phyloP scores from a whole-genome alignment of 2,113 vertebrate genomes.

The Cyprinus carpio region DNA sequence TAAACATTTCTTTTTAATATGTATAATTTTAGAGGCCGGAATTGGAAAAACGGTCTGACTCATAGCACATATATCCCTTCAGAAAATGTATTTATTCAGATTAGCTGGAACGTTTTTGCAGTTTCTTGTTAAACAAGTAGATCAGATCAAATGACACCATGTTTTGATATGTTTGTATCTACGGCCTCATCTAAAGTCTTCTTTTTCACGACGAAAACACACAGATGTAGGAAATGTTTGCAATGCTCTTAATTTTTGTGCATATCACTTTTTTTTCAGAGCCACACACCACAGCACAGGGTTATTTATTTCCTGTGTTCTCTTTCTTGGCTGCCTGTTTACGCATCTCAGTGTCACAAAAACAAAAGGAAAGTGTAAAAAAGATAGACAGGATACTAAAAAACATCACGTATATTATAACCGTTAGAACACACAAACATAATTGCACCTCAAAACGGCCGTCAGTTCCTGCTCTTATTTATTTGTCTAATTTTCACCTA shows the following conservation, averaged over 20 bases:
- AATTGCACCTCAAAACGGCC: not conserved
- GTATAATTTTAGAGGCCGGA: not conserved
- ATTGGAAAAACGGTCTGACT: slow-evolving; percentile 5
- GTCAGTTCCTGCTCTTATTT: not conserved
- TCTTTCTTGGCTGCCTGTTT: slow-evolving; percentile 34
- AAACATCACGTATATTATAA: not conserved
- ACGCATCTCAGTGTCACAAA: slow-evolving; percentile 14
- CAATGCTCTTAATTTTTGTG: slow-evolving; percentile 19
- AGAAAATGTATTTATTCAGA: slow-evolving; percentile 25
- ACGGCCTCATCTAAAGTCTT: not conserved
- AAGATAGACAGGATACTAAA: not conserved
- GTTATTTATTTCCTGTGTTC: slow-evolving; percentile 35
- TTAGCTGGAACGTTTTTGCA: not conserved
- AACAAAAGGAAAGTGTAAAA: slow-evolving; percentile 17
- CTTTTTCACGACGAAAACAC: slow-evolving; percentile 1
- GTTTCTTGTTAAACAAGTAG: not conserved
- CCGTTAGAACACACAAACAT: not conserved
- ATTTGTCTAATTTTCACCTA: slow-evolving; percentile 17
- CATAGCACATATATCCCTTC: not conserved
- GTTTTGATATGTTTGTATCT: slow-evolving; percentile 1
- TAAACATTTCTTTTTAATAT: not conserved
- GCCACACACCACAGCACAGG: slow-evolving; percentile 36
- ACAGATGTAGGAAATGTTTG: slow-evolving; percentile 6
- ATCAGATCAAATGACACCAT: not conserved
- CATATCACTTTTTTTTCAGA: slow-evolving; percentile 10